These are phyloP conservation scores for Kryptopterus vitreolus DNA, from an alignment of 2,797 vertebrate genomes.

Conservation along the genomic window DNA sequence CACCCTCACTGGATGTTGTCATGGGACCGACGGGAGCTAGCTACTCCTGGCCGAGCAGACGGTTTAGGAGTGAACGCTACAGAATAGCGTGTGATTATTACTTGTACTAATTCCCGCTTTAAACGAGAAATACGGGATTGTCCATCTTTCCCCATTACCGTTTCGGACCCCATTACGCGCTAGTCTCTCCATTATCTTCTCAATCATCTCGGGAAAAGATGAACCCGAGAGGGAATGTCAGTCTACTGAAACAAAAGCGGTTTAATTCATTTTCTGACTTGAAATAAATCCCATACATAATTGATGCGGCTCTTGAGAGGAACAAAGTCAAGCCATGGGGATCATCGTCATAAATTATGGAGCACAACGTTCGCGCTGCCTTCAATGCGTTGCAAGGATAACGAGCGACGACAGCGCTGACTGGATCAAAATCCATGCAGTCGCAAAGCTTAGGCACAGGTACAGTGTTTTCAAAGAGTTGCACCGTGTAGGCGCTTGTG, in stretches of 20 bases:
- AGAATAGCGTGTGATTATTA: background rate
- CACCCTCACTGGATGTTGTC: background rate
- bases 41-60: background rate
- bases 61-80: background rate
- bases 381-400: conserved; percentile 20
- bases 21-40: no score
- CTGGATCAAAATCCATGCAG: background rate
- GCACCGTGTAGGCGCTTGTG: conserved; percentile 1
- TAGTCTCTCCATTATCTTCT: conserved; percentile 14
- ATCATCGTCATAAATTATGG: conserved; percentile 50
- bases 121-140: conserved; percentile 39
- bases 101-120: conserved; percentile 2
- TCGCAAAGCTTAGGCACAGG: background rate
- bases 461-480: conserved; percentile 17
- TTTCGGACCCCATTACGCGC: conserved; percentile 29
- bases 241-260: conserved; percentile 34
- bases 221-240: conserved; percentile 8
- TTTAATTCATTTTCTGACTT: conserved; percentile 46
- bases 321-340: conserved; percentile 45
- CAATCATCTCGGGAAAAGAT: conserved; percentile 20
- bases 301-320: conserved; percentile 51
- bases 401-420: conserved; percentile 25
- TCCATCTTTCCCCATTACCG: conserved; percentile 30
- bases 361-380: conserved; percentile 24
- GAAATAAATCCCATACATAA: conserved; percentile 56